Conservation (phyloP, 2,113 vertebrate species). For the Myiozetetes cayanensis region DNA sequence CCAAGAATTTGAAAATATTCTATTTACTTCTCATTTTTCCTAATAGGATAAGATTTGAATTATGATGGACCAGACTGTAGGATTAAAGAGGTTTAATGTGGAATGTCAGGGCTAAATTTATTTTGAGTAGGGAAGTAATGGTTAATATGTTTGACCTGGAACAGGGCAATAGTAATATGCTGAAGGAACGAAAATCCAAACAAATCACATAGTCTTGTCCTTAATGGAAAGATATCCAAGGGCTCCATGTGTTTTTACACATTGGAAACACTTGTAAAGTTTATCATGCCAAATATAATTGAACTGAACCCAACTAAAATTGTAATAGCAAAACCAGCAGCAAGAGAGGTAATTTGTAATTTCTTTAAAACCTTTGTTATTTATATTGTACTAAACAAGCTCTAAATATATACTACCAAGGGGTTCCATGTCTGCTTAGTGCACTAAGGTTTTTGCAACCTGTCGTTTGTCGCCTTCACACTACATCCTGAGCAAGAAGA, state of each 20-base stretch:
- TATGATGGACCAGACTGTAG: not conserved
- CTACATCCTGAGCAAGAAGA: not conserved
- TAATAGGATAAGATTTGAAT: not conserved
- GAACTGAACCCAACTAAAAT: not conserved
- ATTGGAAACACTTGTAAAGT: slow-evolving; percentile 2
- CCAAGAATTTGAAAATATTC: not conserved
- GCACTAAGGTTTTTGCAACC: not conserved
- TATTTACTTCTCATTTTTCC: not conserved
- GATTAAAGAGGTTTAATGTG: not conserved
- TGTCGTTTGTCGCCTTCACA: not conserved
- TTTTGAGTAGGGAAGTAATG: not conserved
- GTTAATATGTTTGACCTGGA: not conserved
- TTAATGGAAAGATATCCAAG: slow-evolving; percentile 11
- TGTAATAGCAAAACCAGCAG: slow-evolving; percentile 17
- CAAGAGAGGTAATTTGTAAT: slow-evolving; percentile 1
- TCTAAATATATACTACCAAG: not conserved
- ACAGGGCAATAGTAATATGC: not conserved
- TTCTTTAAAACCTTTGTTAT: not conserved
- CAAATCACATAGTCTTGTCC: not conserved
- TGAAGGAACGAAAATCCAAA: not conserved
- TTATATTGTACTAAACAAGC: not conserved
- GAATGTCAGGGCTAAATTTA: not conserved
- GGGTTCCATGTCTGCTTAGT: not conserved
- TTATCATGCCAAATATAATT: slow-evolving; percentile 20
- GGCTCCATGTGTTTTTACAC: not conserved